These are phyloP conservation scores for Pocillopora damicornis DNA, from an alignment of 64 coral and sea anemone species.

Conservation along the genomic window DNA sequence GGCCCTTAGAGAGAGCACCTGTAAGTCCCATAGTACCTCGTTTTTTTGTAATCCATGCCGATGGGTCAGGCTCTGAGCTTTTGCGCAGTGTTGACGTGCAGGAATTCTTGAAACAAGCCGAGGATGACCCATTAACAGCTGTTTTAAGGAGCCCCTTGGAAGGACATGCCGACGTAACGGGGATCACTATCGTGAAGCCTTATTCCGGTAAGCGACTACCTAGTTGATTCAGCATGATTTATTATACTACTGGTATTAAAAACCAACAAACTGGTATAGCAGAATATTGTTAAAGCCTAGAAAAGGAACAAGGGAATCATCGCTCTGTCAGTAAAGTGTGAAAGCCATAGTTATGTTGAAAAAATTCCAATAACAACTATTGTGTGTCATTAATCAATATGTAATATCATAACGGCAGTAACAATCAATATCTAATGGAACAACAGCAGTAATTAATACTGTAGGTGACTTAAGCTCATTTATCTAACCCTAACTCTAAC, in stretches of 20 bases:
- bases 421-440: too few relatives aligned
- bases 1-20: background rate
- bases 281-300: too few relatives aligned
- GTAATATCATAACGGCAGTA: too few relatives aligned
- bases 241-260: too few relatives aligned
- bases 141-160: conserved; percentile 81
- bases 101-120: conserved; percentile 66
- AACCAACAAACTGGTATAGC: too few relatives aligned
- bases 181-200: conserved; percentile 81
- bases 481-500: too few relatives aligned
- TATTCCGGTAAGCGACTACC: conserved; percentile 55
- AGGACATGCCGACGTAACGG: conserved; percentile 61
- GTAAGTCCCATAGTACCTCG: conserved; percentile 76
- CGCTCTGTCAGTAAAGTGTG: too few relatives aligned
- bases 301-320: too few relatives aligned
- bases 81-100: conserved; percentile 70
- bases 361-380: background rate
- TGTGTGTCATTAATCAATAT: too few relatives aligned
- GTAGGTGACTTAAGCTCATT: too few relatives aligned
- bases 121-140: conserved; percentile 75
- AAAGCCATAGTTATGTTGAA: background rate
- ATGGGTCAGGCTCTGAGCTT: conserved; percentile 92
- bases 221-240: too few relatives aligned
- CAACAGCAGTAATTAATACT: too few relatives aligned
- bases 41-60: conserved; percentile 81